Evolutionary conservation across 2,113 vertebrate genomes (phyloP), one percentile per base, ranked within the genome.

Genomic region (Glaucomys volans): DNA sequence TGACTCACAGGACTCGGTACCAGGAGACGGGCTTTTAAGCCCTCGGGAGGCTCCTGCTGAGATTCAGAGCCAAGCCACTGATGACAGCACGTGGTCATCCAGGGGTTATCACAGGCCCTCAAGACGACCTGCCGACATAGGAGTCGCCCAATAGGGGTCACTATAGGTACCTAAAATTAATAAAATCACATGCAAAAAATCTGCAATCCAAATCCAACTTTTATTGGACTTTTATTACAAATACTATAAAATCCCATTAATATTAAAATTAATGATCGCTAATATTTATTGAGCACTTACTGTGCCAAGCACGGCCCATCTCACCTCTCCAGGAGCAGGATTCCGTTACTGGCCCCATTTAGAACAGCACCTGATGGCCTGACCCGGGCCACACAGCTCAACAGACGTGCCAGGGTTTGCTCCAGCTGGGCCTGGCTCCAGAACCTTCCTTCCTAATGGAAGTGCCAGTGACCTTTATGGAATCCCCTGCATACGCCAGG

Each of bases 141-240:
- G 20, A 4, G 0, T 47, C n/a, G 69, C 81, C 95, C 96, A 91
- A 86, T 26, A 96, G 96, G 87, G 94, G 96, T 97, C 97, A 37
- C 80, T 97, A 24, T 95, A 12, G 37, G 87, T 69, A 95, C 64
- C 76, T 37, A 2, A 87, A 94, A 93, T 83, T n/a, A 44, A 87
- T 87, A 75, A 91, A 91, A 76, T 16, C 6, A 24, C 52, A 20
- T 66, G 59, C 18, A 13, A 75, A 92, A 95, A 50, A 42, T 52
- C 91, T 44, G 16, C 35, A 14, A 59, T 59, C 66, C 50, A 76
- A 95, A 80, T 77, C 66, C 52, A 76, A 95, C 42, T 95, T 92
- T 92, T 67, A 95, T 16, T 93, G 22, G 47, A 59, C 57, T 92
- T 92, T 81, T 76, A 95, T 93, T 80, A 89, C 87, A 80, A 88